Evolutionary conservation across 1,140 invertebrate species (phyloP), one percentile per base, ranked within the genome.

Genomic region (Conus betulinus): DNA sequence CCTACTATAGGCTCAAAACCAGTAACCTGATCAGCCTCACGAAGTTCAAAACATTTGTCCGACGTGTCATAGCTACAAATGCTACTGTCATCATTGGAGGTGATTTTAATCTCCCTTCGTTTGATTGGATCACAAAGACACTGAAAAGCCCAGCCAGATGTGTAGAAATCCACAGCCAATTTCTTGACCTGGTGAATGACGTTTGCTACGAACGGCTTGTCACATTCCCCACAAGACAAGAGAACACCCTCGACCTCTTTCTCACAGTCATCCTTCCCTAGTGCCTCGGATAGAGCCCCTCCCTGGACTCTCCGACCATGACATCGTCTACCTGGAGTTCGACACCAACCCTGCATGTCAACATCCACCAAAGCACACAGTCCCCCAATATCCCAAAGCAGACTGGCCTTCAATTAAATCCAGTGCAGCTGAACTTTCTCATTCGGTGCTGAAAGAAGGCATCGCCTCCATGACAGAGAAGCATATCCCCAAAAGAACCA

Each of bases 291-390:
- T 39, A 7, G 76, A 78, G 25, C 23, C n/a, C 10, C 76, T 78
- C 25, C 76, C 76, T 78, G 76, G 76, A 25, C 76, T 78, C 10
- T 78, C 76, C 8, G 76, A 78, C 76, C 76, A 78, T 78, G 76
- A 78, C 15, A 39, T 39, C 5, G 76, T 39, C 23, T 78, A 78
- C 27, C 23, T 78, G 76, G 76, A 78, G 76, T 39, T 78, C 5
- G 5, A 78, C 27, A n/a, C n/a, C n/a, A n/a, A n/a, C n/a, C n/a
- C n/a, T n/a, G n/a, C n/a, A n/a, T n/a, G n/a, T n/a, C n/a, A n/a
- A n/a, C n/a, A n/a, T n/a, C n/a, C n/a, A n/a, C n/a, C n/a, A n/a
- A n/a, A n/a, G n/a, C n/a, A n/a, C n/a, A n/a, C n/a, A n/a, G n/a
- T n/a, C n/a, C n/a, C n/a, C n/a, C n/a, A n/a, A n/a, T n/a, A n/a